Conservation (phyloP, 2,888 invertebrate species). For the Drosophila mercatorum region DNA sequence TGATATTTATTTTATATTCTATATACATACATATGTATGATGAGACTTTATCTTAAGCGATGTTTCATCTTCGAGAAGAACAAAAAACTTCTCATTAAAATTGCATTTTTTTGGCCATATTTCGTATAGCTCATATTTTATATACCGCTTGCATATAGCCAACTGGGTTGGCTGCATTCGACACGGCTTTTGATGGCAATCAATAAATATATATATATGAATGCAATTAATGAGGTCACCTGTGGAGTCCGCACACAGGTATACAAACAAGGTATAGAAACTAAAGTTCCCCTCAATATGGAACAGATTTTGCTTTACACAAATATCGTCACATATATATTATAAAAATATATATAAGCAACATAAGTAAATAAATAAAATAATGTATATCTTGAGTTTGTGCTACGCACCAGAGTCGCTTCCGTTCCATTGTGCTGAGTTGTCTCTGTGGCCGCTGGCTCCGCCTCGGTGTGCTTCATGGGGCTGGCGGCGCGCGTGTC, state of each 20-base stretch:
- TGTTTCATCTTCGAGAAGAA: neutral
- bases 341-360: neutral
- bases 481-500: constrained; percentile 79
- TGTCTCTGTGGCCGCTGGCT: constrained; percentile 24
- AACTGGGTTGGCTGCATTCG: neutral
- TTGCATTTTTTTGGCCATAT: neutral
- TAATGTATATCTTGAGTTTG: neutral
- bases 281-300: neutral
- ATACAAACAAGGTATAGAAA: neutral
- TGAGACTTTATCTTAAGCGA: neutral
- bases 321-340: neutral
- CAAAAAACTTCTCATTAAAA: neutral
- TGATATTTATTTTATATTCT: neutral
- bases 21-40: neutral
- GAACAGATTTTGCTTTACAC: neutral
- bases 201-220: neutral
- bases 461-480: constrained; percentile 45
- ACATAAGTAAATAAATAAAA: neutral
- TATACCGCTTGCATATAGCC: neutral
- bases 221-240: constrained; percentile 2
- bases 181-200: neutral
- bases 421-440: constrained; percentile 44
- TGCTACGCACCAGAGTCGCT: constrained; percentile 43
- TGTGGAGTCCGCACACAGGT: neutral
- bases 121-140: neutral